These are phyloP conservation scores for Mythimna impura DNA, from an alignment of 2,888 invertebrate species.

Conservation along the genomic window DNA sequence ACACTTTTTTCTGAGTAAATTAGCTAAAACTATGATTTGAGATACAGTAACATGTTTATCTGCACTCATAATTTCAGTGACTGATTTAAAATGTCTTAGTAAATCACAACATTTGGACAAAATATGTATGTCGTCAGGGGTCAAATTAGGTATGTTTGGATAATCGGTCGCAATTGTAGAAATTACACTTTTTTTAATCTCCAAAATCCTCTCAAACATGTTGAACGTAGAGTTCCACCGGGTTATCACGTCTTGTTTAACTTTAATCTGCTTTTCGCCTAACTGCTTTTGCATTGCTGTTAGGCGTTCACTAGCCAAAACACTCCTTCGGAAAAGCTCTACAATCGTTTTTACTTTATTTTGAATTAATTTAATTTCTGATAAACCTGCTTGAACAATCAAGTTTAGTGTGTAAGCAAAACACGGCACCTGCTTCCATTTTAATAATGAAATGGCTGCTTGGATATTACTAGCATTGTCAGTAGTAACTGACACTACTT, in stretches of 20 bases:
- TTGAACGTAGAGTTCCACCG: slow-evolving; percentile 39
- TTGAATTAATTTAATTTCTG: slow-evolving; percentile 7
- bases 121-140: slow-evolving; percentile 2
- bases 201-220: slow-evolving; percentile 25
- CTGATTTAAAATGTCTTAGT: slow-evolving; percentile 7
- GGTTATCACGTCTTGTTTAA: slow-evolving; percentile 39
- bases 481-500: slow-evolving; percentile 14
- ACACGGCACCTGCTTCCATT: slow-evolving; percentile 22
- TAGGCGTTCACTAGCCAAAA: slow-evolving; percentile 26
- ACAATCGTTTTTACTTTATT: slow-evolving; percentile 8
- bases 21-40: slow-evolving; percentile 20
- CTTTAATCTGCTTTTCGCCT: slow-evolving; percentile 12
- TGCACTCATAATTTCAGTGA: slow-evolving; percentile 22
- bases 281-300: slow-evolving; percentile 31
- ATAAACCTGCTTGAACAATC: slow-evolving; percentile 13
- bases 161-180: slow-evolving; percentile 38
- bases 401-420: slow-evolving; percentile 17
- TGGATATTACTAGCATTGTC: slow-evolving; percentile 5
- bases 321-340: slow-evolving; percentile 22
- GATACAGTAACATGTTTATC: slow-evolving; percentile 14
- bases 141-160: slow-evolving; percentile 19
- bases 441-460: slow-evolving; percentile 13
- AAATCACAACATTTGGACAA: slow-evolving; percentile 15
- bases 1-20: slow-evolving; percentile 15
- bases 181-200: slow-evolving; percentile 29